phyloP scores from a whole-genome alignment of 2,113 vertebrate species.

The Aegotheles bennettii region DNA sequence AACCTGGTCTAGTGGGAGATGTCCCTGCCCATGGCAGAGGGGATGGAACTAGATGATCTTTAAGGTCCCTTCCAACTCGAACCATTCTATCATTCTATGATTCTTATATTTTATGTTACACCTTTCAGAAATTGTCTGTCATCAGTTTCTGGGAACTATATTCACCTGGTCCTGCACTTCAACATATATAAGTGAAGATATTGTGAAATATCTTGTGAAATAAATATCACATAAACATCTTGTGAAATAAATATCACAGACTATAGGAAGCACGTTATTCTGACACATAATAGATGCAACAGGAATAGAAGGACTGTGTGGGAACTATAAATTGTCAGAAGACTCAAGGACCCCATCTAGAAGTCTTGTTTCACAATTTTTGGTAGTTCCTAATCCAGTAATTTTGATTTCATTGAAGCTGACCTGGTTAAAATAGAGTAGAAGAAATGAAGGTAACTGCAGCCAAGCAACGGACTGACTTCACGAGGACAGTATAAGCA shows the following conservation, averaged over 20 bases:
- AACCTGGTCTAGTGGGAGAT: too few relatives aligned
- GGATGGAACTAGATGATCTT: too few relatives aligned
- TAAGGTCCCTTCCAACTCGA: too few relatives aligned
- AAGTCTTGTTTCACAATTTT: not conserved
- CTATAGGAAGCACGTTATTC: not conserved
- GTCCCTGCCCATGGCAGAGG: too few relatives aligned
- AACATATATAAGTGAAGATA: not conserved
- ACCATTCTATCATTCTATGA: too few relatives aligned
- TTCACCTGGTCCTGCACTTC: not conserved
- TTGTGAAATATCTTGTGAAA: too few relatives aligned
- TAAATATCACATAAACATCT: not conserved
- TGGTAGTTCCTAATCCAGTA: not conserved
- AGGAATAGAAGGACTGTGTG: not conserved
- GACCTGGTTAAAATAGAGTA: not conserved
- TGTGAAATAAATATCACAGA: not conserved
- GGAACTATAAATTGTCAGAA: not conserved
- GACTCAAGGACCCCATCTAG: not conserved
- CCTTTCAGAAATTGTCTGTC: not conserved
- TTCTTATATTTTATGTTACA: not conserved
- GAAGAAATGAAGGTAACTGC: not conserved
- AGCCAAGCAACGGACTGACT: not conserved
- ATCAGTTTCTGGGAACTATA: not conserved
- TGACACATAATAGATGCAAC: not conserved
- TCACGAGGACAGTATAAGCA: not conserved
- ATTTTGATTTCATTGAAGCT: not conserved